Evolutionary conservation across 1,140 invertebrate genomes (phyloP), one percentile per base, ranked within the genome.

Genomic region (Sogatella furcifera): DNA sequence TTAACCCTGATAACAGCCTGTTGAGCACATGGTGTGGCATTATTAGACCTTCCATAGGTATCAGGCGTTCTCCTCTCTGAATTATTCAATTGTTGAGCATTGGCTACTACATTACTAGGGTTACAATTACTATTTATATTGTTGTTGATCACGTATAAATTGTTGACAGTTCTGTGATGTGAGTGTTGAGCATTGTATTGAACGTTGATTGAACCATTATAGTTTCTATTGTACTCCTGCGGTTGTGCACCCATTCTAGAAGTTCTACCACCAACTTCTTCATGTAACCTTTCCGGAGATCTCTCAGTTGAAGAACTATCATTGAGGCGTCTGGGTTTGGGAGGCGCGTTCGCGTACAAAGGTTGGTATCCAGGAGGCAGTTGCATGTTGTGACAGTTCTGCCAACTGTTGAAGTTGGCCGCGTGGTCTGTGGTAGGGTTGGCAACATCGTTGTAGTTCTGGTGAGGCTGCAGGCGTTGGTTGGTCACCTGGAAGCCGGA

Each of bases 281-380:
- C 46, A 2, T 21, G 22, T 1, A 14, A 14, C 42, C 59, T n/a
- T 24, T 65, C 64, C 31, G 57, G 56, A 17, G 60, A 62, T 42
- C 60, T 34, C 31, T 65, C 64, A 6, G 64, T 60, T 14, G 66
- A 62, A 15, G 65, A 62, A 15, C 60, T 53, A 15, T 77, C 74
- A 61, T 74, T 78, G n/a, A 81, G 64, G 41, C 90, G 77, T 70
- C 87, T 76, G 1, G 90, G 89, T 71, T 93, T 93, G 1, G 90
- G 90, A 6, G 90, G 89, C 2, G 90, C 89, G 76, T 93, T 95
- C 6, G 86, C 90, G 70, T 95, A 95, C 2, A 92, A 78, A 0
- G 89, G 89, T 65, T 88, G 85, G 21, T 67, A 66, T 24, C 59
- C 59, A 11, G 28, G 14, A 38, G 31, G n/a, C 5, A 21, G 34